phyloP scores from a whole-genome alignment of 2,113 vertebrate species.

The Cavia aperea region DNA sequence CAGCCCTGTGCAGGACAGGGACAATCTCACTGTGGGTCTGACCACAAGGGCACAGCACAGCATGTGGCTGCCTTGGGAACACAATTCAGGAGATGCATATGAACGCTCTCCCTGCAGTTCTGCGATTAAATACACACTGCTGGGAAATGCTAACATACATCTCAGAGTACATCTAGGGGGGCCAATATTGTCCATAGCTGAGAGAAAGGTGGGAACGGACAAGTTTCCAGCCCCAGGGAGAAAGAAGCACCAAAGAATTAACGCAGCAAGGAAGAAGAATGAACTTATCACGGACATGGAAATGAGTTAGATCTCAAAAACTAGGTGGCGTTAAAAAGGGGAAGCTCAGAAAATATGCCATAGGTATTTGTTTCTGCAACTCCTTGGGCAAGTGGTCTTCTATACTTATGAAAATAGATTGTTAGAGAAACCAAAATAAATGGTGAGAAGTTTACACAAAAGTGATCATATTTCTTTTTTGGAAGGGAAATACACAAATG shows the following conservation, averaged over 20 bases:
- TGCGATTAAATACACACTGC: neutral
- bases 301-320: neutral
- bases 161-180: neutral
- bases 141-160: neutral
- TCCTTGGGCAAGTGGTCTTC: no score
- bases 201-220: neutral
- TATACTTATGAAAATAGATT: neutral
- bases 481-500: neutral
- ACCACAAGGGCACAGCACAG: fast-evolving
- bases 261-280: neutral
- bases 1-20: fast-evolving
- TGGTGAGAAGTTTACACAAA: neutral
- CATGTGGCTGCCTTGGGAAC: neutral
- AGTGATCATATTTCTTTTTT: neutral
- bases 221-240: neutral
- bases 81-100: neutral
- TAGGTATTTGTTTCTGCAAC: neutral
- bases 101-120: neutral
- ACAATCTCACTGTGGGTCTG: fast-evolving
- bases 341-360: fast-evolving
- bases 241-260: neutral
- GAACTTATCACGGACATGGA: neutral
- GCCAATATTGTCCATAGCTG: neutral
- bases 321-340: neutral
- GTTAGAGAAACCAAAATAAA: neutral